Percentiles rank a stretch among this genome's conserved stretches.
phyloP scores from a whole-genome alignment of 2,888 invertebrate species.

The Yponomeuta evonymella region DNA sequence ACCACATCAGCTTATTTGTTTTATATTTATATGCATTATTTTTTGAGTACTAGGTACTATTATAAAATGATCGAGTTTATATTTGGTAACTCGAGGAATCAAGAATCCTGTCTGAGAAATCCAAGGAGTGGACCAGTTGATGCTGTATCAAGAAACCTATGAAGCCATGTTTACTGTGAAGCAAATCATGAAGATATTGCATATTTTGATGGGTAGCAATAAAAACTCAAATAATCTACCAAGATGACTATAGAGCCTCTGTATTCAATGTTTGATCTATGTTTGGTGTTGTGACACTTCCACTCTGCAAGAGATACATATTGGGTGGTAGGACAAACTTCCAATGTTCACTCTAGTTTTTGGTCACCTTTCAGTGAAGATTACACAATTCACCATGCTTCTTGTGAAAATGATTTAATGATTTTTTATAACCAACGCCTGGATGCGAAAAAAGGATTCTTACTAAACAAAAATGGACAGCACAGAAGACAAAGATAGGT shows the following conservation, averaged over 20 bases:
- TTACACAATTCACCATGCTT: slow-evolving; percentile 53
- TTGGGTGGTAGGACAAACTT: slow-evolving; percentile 23
- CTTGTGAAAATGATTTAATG: slow-evolving; percentile 52
- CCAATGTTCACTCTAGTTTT: slow-evolving; percentile 62
- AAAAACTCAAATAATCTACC: background rate
- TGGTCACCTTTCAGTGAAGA: slow-evolving; percentile 69
- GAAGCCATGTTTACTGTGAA: background rate
- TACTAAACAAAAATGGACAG: slow-evolving; percentile 21
- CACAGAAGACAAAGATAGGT: slow-evolving; percentile 25
- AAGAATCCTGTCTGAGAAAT: slow-evolving; percentile 11
- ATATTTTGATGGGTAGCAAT: slow-evolving; percentile 2
- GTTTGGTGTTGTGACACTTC: slow-evolving; percentile 3
- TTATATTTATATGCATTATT: slow-evolving; percentile 28
- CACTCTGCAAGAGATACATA: background rate
- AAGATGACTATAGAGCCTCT: too few relatives aligned
- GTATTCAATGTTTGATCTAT: slow-evolving; percentile 3
- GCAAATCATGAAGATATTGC: background rate
- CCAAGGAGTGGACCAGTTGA: background rate
- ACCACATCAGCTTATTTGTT: slow-evolving; percentile 38
- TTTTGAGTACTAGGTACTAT: slow-evolving; percentile 37
- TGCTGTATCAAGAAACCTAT: background rate
- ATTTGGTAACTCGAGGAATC: slow-evolving; percentile 20
- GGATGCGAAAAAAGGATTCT: slow-evolving; percentile 20
- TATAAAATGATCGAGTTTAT: slow-evolving; percentile 49
- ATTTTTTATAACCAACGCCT: slow-evolving; percentile 26